Evolutionary conservation across 2,113 vertebrate genomes (phyloP).

Genomic region (Salvelinus alpinus): DNA sequence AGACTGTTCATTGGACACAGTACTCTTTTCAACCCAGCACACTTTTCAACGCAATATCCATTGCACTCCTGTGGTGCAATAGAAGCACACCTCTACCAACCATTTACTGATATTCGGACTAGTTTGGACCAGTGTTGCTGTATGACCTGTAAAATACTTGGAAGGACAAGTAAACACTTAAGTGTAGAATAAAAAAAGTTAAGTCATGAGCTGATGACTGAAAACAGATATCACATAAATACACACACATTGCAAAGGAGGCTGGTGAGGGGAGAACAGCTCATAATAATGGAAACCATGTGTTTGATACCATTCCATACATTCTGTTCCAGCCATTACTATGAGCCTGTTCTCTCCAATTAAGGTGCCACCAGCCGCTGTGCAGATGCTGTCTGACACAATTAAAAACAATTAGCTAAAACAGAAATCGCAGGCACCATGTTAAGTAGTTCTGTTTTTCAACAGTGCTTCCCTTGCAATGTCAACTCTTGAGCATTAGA

Average conservation of each 20-base stretch:
- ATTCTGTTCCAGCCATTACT: too few species aligned
- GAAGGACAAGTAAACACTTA: not conserved
- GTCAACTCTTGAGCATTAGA: not conserved
- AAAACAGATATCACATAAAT: not conserved
- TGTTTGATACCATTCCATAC: too few species aligned
- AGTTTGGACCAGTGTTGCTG: not conserved
- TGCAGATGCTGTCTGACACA: not conserved
- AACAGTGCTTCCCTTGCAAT: not conserved
- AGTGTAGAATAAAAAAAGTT: not conserved
- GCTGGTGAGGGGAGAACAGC: too few species aligned
- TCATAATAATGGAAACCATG: too few species aligned
- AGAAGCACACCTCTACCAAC: not conserved
- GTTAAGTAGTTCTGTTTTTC: not conserved
- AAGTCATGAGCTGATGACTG: not conserved
- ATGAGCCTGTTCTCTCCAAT: too few species aligned
- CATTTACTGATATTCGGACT: not conserved
- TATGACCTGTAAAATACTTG: not conserved
- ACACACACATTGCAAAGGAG: too few species aligned
- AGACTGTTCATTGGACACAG: not conserved
- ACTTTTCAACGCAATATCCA: not conserved
- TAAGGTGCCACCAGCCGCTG: too few species aligned
- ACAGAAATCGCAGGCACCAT: not conserved
- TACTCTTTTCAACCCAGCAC: not conserved
- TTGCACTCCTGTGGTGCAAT: not conserved
- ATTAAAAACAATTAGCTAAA: not conserved